phyloP scores from a whole-genome alignment of 2,888 invertebrate genomes.

The Bellardia pandia region DNA sequence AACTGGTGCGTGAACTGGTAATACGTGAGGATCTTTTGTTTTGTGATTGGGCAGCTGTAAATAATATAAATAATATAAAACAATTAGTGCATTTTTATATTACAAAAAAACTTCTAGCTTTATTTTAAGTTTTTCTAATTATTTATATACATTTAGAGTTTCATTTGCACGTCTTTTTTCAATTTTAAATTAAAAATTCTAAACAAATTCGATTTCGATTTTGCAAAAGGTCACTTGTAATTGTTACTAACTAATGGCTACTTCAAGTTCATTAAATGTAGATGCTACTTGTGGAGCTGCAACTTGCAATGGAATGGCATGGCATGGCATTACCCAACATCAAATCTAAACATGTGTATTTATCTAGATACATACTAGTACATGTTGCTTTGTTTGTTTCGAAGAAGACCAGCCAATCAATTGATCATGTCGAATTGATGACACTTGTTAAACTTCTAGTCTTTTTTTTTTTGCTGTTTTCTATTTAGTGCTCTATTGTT shows the following conservation, averaged over 20 bases:
- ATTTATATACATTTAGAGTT: conserved; percentile 27
- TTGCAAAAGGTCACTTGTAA: conserved; percentile 71
- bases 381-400: conserved; percentile 14
- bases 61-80: conserved; percentile 8
- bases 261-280: conserved; percentile 37
- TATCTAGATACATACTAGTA: neutral
- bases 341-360: neutral
- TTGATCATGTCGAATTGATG: conserved; percentile 58
- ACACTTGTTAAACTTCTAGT: conserved; percentile 62
- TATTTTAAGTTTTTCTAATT: neutral
- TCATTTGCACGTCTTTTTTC: neutral
- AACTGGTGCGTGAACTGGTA: conserved; percentile 81
- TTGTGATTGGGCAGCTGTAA: conserved; percentile 79
- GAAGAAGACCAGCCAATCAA: conserved; percentile 32
- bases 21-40: conserved; percentile 82
- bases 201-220: conserved; percentile 1
- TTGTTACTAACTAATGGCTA: neutral
- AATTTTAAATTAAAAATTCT: conserved; percentile 17
- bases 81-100: neutral
- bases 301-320: neutral
- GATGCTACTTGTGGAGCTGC: conserved; percentile 23
- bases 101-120: neutral
- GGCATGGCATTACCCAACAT: neutral
- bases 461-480: conserved; percentile 6
- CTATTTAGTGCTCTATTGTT: conserved; percentile 45